Evolutionary conservation across 1,140 invertebrate genomes (phyloP).

Genomic region (Drosophila bipectinata): DNA sequence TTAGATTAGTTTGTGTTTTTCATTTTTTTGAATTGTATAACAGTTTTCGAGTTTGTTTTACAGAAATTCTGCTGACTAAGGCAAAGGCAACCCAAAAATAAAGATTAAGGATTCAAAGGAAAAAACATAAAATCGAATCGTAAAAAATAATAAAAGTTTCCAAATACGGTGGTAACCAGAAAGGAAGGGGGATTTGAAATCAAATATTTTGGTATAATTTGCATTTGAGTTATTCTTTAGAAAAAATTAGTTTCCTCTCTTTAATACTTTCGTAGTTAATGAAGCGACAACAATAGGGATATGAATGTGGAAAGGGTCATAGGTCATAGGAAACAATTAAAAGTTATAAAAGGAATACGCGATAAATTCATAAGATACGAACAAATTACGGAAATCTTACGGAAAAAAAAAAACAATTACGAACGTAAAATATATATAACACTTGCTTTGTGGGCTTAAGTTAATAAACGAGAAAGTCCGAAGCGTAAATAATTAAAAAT

Average conservation of each 20-base stretch:
- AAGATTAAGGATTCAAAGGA: background rate
- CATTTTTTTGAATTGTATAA: constrained; percentile 21
- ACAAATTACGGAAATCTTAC: background rate
- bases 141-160: constrained; percentile 4
- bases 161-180: background rate
- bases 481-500: constrained; percentile 60
- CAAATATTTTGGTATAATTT: constrained; percentile 45
- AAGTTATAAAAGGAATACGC: background rate
- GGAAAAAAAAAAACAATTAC: background rate
- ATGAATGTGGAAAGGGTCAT: constrained; percentile 13
- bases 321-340: background rate
- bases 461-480: constrained; percentile 55
- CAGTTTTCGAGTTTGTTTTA: constrained; percentile 35
- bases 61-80: constrained; percentile 34
- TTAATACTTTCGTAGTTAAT: constrained; percentile 48
- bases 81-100: constrained; percentile 10
- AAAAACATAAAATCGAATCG: constrained; percentile 12
- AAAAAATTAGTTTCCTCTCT: constrained; percentile 27
- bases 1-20: constrained; percentile 8
- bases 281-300: constrained; percentile 21
- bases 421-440: constrained; percentile 18
- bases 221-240: constrained; percentile 40
- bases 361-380: background rate
- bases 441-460: constrained; percentile 28
- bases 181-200: constrained; percentile 17